A percentile compares a stretch with the other conserved stretches of the same genome.
phyloP scores from a whole-genome alignment of 2,888 invertebrate genomes.

The Coleophora deauratella region DNA sequence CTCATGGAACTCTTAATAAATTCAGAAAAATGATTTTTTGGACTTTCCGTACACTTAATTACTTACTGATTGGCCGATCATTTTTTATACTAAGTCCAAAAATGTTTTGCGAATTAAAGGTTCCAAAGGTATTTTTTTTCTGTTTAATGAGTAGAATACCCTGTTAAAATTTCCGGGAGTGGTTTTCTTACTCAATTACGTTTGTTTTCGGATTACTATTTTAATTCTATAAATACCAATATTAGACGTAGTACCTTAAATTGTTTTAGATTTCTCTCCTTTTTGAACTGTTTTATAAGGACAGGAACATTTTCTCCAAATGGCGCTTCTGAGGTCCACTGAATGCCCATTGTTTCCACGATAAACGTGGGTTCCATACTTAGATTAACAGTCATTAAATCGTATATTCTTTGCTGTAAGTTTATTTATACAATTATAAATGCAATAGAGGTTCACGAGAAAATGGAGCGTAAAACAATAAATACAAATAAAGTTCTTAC shows the following conservation, averaged over 20 bases:
- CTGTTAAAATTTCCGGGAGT: background rate
- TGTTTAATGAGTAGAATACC: too few relatives aligned
- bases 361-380: constrained; percentile 75
- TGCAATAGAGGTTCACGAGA: too few relatives aligned
- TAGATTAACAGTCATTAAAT: constrained; percentile 72
- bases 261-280: constrained; percentile 69
- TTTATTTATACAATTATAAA: background rate
- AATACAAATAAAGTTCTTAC: constrained; percentile 25
- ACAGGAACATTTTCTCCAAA: constrained; percentile 60
- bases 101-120: too few relatives aligned
- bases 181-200: too few relatives aligned
- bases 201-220: too few relatives aligned
- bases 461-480: too few relatives aligned
- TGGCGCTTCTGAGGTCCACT: constrained; percentile 69
- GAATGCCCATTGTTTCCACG: constrained; percentile 59
- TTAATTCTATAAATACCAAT: too few relatives aligned
- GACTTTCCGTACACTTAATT: too few relatives aligned
- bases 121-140: too few relatives aligned
- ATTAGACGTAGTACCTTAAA: constrained; percentile 73
- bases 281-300: constrained; percentile 66
- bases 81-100: background rate
- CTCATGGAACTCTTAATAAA: too few relatives aligned
- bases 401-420: constrained; percentile 71
- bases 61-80: too few relatives aligned
- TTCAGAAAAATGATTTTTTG: too few relatives aligned